Evolutionary conservation across 2,888 invertebrate species (phyloP).

Genomic region (Nomada hirtipes): DNA sequence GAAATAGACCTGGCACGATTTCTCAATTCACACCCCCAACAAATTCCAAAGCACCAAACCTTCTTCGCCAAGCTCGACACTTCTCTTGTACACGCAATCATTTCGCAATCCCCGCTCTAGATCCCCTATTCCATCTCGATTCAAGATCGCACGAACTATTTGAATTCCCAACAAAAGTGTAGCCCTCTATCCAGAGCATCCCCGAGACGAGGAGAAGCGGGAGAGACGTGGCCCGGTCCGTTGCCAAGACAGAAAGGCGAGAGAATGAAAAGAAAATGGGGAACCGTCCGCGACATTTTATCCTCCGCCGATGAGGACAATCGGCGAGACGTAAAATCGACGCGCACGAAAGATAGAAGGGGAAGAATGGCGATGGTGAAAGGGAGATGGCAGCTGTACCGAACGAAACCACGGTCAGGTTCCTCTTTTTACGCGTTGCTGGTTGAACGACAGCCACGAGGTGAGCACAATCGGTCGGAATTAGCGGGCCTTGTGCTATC

Average conservation of each 20-base stretch:
- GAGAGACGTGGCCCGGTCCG: slow-evolving; percentile 24
- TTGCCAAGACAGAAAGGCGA: background rate
- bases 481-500: slow-evolving; percentile 78
- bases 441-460: slow-evolving; percentile 72
- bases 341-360: slow-evolving; percentile 23
- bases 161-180: background rate
- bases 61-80: no score
- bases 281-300: slow-evolving; percentile 35
- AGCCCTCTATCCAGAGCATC: background rate
- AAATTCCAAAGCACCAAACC: no score
- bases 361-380: slow-evolving; percentile 18
- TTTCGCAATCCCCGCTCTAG: no score
- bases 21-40: no score
- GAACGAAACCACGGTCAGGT: slow-evolving; percentile 67
- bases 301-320: slow-evolving; percentile 55
- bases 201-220: slow-evolving; percentile 27
- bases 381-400: slow-evolving; percentile 49
- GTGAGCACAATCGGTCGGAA: slow-evolving; percentile 77
- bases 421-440: slow-evolving; percentile 58
- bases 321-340: slow-evolving; percentile 46
- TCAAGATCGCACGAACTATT: background rate
- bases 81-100: no score
- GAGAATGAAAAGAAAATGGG: background rate
- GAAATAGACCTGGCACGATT: no score
- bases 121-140: background rate